Percentiles rank a stretch among this genome's conserved stretches.
Evolutionary conservation across 2,888 invertebrate genomes (phyloP).

Genomic region (Aleiodes alternator): DNA sequence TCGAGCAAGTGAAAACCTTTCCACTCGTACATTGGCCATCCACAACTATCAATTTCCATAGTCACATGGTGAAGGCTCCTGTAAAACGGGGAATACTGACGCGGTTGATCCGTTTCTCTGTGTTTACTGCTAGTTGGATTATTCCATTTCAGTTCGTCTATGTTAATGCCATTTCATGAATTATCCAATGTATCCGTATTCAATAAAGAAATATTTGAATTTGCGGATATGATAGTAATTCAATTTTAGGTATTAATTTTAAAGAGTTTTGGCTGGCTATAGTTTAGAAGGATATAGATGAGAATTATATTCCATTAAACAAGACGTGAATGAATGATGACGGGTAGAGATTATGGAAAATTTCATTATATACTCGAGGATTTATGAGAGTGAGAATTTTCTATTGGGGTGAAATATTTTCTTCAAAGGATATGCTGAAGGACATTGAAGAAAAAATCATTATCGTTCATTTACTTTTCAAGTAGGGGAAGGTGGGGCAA

Average conservation of each 20-base stretch:
- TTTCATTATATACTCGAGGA: too few relatives aligned
- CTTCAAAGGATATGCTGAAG: too few relatives aligned
- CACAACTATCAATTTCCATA: constrained; percentile 38
- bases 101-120: constrained; percentile 24
- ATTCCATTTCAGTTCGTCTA: constrained; percentile 19
- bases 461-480: too few relatives aligned
- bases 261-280: constrained; percentile 38
- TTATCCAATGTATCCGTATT: constrained; percentile 19
- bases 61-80: background rate
- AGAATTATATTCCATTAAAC: too few relatives aligned
- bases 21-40: constrained; percentile 3
- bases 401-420: too few relatives aligned
- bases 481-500: too few relatives aligned
- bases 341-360: too few relatives aligned
- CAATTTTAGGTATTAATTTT: constrained; percentile 10
- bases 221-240: constrained; percentile 16
- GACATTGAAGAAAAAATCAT: too few relatives aligned
- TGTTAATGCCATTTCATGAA: constrained; percentile 27
- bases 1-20: background rate
- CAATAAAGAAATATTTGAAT: constrained; percentile 22
- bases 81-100: constrained; percentile 8
- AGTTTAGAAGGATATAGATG: too few relatives aligned
- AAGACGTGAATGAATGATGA: too few relatives aligned
- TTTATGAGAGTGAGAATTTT: too few relatives aligned
- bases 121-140: constrained; percentile 33